Evolutionary conservation across 2,113 vertebrate genomes (phyloP), one percentile per base, ranked within the genome.

Genomic region (Cyprinodon tularosa): DNA sequence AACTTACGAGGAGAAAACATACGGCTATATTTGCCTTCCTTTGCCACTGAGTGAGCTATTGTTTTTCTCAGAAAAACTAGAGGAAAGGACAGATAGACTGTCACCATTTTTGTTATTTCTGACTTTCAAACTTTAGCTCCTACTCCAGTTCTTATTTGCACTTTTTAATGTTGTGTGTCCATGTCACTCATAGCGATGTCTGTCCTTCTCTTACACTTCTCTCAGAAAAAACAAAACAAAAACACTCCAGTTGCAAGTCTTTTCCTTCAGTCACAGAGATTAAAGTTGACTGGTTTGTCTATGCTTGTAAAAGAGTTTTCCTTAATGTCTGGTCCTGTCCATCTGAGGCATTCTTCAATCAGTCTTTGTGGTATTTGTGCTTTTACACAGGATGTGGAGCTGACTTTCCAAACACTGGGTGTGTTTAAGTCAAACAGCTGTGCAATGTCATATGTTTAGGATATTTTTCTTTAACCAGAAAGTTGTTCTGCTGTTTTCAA

Each of bases 401-500:
- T 84, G 63, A 50, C 48, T 76, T 80, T 88, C 66, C 73, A 77
- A 82, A 77, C 76, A 68, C 77, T 75, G 77, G 72, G 75, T 75
- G 82, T 83, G 74, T 90, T 88, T 86, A 89, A 87, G 88, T 89
- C 86, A 79, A 87, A 83, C 86, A 92, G 88, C 88, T 88, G 82
- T 62, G 81, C 81, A 89, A 85, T 90, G 87, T 91, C 86, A 84
- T 74, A 75, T 74, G 80, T 89, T 92, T 87, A 78, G 82, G 86
- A 42, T 9, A n/a, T 8, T 57, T 84, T 75, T 86, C 85, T 86
- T 67, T 80, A 82, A 80, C 79, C 68, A 70, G 72, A 89, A 79
- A 84, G 88, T 91, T 83, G 89, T 75, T 91, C 89, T 92, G 89
- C 91, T 92, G 87, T 81, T 78, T 84, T 92, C 88, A 90, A 73